A percentile compares a stretch with the other conserved stretches of the same genome.
phyloP scores from a whole-genome alignment of 2,113 vertebrate species.

The Paramisgurnus dabryanus region DNA sequence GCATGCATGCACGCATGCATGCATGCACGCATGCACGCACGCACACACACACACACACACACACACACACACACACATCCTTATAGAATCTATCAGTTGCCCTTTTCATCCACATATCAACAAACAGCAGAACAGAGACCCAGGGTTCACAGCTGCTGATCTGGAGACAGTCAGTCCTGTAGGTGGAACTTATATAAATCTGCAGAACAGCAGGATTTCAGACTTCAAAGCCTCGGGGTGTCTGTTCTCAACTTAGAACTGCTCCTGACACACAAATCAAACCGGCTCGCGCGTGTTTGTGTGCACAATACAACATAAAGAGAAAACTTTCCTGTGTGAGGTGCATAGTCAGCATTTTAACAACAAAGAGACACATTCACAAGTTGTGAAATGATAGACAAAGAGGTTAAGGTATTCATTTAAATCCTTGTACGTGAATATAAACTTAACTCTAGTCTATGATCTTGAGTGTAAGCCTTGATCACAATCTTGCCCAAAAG shows the following conservation, averaged over 20 bases:
- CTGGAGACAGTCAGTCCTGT: background rate
- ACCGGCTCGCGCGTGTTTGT: conserved; percentile 7
- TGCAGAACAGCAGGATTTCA: conserved; percentile 19
- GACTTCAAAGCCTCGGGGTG: conserved; percentile 34
- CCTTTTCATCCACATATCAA: conserved; percentile 29
- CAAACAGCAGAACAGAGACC: background rate
- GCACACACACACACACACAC: too few relatives aligned
- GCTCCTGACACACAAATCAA: conserved; percentile 30
- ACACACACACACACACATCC: too few relatives aligned
- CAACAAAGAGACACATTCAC: background rate
- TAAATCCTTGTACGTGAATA: too few relatives aligned
- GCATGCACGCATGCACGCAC: too few relatives aligned
- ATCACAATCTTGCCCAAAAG: background rate
- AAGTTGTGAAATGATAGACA: background rate
- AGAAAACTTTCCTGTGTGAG: conserved; percentile 34
- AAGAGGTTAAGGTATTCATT: too few relatives aligned
- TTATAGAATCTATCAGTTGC: background rate
- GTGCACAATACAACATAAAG: background rate
- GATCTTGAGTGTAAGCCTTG: background rate
- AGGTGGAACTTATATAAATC: conserved; percentile 20
- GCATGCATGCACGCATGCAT: too few relatives aligned
- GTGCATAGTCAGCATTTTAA: conserved; percentile 37
- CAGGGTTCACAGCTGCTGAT: conserved; percentile 4
- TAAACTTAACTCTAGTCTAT: background rate
- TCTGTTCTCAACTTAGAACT: conserved; percentile 34